Conservation (phyloP, 2,888 invertebrate genomes). For the Rhagium mordax region DNA sequence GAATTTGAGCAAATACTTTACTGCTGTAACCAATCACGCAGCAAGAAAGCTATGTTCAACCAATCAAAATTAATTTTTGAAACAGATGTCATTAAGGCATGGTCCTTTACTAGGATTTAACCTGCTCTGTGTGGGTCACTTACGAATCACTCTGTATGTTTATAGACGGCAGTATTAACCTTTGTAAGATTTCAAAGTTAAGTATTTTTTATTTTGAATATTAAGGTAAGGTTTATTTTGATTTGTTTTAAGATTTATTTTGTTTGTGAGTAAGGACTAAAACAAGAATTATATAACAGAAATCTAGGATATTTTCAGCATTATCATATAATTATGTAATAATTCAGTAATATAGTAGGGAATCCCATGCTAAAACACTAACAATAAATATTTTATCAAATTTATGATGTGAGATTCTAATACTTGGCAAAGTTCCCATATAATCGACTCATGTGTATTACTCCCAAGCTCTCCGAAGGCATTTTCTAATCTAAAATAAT, state of each 20-base stretch:
- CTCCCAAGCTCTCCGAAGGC: conserved; percentile 2
- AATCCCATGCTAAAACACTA: conserved; percentile 11
- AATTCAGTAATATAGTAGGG: background rate
- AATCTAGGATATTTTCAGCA: background rate
- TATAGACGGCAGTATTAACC: no score
- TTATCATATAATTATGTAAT: background rate
- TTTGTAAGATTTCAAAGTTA: no score
- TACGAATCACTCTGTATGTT: no score
- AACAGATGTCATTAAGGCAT: no score
- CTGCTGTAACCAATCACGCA: no score
- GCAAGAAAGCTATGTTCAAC: no score
- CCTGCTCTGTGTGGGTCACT: no score
- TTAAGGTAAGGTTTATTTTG: no score
- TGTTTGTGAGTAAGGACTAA: background rate
- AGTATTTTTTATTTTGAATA: no score
- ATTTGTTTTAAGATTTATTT: background rate
- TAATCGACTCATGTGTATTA: conserved; percentile 15
- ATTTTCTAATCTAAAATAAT: conserved; percentile 38
- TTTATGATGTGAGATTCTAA: conserved; percentile 28
- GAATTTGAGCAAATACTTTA: no score
- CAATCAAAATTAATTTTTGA: no score
- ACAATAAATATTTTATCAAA: conserved; percentile 13
- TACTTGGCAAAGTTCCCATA: conserved; percentile 35
- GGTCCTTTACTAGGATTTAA: no score
- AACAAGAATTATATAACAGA: background rate